Base-by-base conservation (phyloP, 2,113 vertebrate genomes). In the Phalacrocorax carbo region DNA sequence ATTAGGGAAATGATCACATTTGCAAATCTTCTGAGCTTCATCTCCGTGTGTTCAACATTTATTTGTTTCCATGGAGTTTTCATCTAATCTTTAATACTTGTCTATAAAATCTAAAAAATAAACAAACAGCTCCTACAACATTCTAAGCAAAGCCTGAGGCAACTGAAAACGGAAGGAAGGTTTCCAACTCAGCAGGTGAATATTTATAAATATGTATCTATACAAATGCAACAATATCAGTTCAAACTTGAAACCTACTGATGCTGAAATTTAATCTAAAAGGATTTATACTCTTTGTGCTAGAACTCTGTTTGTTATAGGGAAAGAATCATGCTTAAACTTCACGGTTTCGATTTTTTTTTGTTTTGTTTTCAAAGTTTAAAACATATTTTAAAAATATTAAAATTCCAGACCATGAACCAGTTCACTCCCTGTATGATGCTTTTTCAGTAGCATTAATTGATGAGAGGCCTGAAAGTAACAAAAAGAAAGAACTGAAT, bases 11-110 rank as follows among this genome's bases (percentile, higher is more conserved):
- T 90, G 83, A 92, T 95, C 75, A 98, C 98, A 97, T 98, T 98
- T 94, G 98, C 98, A 97, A 99, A 98, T 96, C 99, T 98, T 97
- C 98, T 97, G 84, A 98, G 98, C 86, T 98, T 98, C 97, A 97
- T 98, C 95, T 99, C 99, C 98, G 98, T 98, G 97, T 99, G 98
- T 89, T 99, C 98, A 84, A 99, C 97, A 38, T 99, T 98, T 97
- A 98, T 99, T 97, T 99, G 98, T 96, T 99, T 99, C 98, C 98
- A 98, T 87, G 97, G 98, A 55, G 98, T 99, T 98, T 99, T 99
- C 82, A 98, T 98, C 98, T 98, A 99, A 84, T 98, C 98, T 96
- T 98, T 98, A 98, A 99, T 99, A 96, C 98, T 99, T 75, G 98
- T 98, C 99, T 99, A 92, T 95, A 91, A 79, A 82, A 87, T 49